Evolutionary conservation across 2,888 invertebrate genomes (phyloP).

Genomic region (Agonopterix alstromeriana): DNA sequence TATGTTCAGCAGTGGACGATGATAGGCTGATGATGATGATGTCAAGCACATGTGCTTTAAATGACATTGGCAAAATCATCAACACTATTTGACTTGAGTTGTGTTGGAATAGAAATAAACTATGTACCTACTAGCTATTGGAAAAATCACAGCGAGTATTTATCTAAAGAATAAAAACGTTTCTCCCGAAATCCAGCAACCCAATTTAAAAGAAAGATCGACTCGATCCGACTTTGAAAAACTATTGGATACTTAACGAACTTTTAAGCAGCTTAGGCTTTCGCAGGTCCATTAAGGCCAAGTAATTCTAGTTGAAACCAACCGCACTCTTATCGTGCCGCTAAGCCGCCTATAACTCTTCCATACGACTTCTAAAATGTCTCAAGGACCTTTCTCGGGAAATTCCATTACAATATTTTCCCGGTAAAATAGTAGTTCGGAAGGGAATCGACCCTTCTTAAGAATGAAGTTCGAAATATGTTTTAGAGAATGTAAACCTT

Average conservation of each 20-base stretch:
- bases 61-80: too few species aligned
- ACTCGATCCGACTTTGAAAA: too few species aligned
- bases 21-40: too few species aligned
- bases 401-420: constrained; percentile 50
- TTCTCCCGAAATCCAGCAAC: too few species aligned
- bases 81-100: too few species aligned
- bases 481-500: constrained; percentile 2
- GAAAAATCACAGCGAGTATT: too few species aligned
- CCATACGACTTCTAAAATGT: constrained; percentile 40
- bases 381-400: constrained; percentile 25
- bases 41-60: too few species aligned
- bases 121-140: too few species aligned
- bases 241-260: not conserved
- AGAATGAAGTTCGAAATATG: constrained; percentile 15
- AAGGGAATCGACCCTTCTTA: constrained; percentile 20
- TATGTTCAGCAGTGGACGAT: too few species aligned
- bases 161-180: too few species aligned
- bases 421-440: constrained; percentile 31
- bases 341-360: constrained; percentile 22
- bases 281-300: constrained; percentile 3
- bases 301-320: constrained; percentile 3
- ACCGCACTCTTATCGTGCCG: constrained; percentile 6
- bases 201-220: too few species aligned
- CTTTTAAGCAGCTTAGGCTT: not conserved
- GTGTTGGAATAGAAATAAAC: too few species aligned